Percentiles rank a stretch among this genome's conserved stretches.
phyloP scores from a whole-genome alignment of 2,113 vertebrate species.

The Hirundichthys speculiger region DNA sequence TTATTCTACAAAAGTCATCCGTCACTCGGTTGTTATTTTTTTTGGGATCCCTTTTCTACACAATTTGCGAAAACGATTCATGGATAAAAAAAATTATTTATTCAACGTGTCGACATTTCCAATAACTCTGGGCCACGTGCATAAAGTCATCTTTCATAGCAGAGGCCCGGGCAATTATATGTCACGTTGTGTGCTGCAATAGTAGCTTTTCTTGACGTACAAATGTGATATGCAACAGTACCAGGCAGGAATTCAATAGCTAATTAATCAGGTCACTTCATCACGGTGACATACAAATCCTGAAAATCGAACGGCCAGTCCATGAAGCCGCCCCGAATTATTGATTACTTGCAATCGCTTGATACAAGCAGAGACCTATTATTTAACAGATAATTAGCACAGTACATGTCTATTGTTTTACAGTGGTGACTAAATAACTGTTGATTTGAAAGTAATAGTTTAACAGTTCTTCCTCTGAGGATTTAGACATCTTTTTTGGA shows the following conservation, averaged over 20 bases:
- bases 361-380: constrained; percentile 1
- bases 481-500: not conserved
- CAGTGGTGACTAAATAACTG: not conserved
- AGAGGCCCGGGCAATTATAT: constrained; percentile 1
- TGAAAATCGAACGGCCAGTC: constrained; percentile 47
- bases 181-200: not conserved
- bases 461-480: not conserved
- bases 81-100: constrained; percentile 14
- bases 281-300: constrained; percentile 35
- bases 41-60: constrained; percentile 25
- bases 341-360: constrained; percentile 39
- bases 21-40: constrained; percentile 37
- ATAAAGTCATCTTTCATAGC: constrained; percentile 6
- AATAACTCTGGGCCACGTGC: constrained; percentile 3
- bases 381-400: constrained; percentile 25
- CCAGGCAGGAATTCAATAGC: constrained; percentile 23
- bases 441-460: not conserved
- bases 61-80: constrained; percentile 42
- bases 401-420: not conserved
- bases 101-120: constrained; percentile 8
- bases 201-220: constrained; percentile 5
- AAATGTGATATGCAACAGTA: constrained; percentile 8
- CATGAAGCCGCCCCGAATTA: constrained; percentile 37
- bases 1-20: constrained; percentile 31
- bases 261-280: constrained; percentile 38